phyloP scores from a whole-genome alignment of 2,888 invertebrate species.

The Nomada goodeniana region DNA sequence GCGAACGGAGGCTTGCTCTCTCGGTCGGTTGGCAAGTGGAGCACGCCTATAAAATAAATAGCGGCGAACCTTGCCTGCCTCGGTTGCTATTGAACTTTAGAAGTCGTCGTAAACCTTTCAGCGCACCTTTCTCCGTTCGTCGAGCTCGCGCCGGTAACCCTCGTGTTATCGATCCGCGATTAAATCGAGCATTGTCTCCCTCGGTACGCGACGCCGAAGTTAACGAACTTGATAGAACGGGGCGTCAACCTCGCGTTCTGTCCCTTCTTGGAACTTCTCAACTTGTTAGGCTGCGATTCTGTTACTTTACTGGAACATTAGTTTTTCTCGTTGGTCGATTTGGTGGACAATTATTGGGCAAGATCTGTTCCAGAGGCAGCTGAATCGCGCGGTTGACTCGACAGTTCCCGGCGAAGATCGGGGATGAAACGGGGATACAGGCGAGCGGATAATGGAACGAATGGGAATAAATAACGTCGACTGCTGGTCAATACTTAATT shows the following conservation, averaged over 20 bases:
- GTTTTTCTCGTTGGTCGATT: no score
- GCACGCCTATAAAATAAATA: slow-evolving; percentile 74
- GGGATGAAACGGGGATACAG: slow-evolving; percentile 15
- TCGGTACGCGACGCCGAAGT: background rate
- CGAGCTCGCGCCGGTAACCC: slow-evolving; percentile 10
- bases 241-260: background rate
- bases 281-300: no score
- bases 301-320: no score
- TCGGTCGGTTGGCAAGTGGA: slow-evolving; percentile 68
- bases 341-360: no score
- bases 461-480: slow-evolving; percentile 40
- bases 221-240: background rate
- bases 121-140: slow-evolving; percentile 52
- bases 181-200: slow-evolving; percentile 37
- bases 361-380: no score
- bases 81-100: slow-evolving; percentile 74
- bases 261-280: no score
- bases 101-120: slow-evolving; percentile 67
- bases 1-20: slow-evolving; percentile 55
- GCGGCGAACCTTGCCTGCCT: slow-evolving; percentile 61
- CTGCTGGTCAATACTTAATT: slow-evolving; percentile 54
- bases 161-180: slow-evolving; percentile 44
- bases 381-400: background rate
- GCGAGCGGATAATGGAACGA: slow-evolving; percentile 46
- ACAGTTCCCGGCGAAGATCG: background rate